Conservation (phyloP, 2,888 invertebrate species). For the Drosophila peninsularis region DNA sequence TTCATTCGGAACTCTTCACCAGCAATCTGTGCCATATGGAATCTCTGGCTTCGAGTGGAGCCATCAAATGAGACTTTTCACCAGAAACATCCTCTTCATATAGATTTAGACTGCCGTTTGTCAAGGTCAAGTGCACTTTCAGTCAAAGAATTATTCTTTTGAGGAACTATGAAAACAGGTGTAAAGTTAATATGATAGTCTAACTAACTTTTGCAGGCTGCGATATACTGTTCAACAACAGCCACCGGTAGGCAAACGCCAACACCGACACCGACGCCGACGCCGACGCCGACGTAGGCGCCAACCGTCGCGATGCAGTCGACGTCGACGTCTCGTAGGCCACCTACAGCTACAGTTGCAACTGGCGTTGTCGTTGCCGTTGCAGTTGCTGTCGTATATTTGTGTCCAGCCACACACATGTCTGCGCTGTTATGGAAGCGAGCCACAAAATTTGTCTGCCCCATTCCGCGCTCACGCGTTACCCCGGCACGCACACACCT, state of each 20-base stretch:
- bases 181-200: background rate
- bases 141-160: no score
- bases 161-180: background rate
- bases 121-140: no score
- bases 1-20: background rate
- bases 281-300: background rate
- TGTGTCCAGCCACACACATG: constrained; percentile 26
- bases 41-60: background rate
- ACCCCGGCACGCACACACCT: background rate
- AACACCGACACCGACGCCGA: background rate
- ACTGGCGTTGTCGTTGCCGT: constrained; percentile 9
- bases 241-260: background rate
- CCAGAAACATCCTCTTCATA: background rate
- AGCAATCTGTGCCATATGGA: background rate
- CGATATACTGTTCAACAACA: background rate
- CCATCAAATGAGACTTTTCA: background rate
- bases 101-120: no score
- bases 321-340: constrained; percentile 5
- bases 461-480: constrained; percentile 44
- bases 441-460: constrained; percentile 63
- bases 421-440: constrained; percentile 28
- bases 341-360: constrained; percentile 19
- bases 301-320: constrained; percentile 4
- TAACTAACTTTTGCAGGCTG: background rate
- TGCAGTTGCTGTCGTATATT: constrained; percentile 39